Evolutionary conservation across 2,113 vertebrate species (phyloP).

Genomic region (Recurvirostra avosetta): DNA sequence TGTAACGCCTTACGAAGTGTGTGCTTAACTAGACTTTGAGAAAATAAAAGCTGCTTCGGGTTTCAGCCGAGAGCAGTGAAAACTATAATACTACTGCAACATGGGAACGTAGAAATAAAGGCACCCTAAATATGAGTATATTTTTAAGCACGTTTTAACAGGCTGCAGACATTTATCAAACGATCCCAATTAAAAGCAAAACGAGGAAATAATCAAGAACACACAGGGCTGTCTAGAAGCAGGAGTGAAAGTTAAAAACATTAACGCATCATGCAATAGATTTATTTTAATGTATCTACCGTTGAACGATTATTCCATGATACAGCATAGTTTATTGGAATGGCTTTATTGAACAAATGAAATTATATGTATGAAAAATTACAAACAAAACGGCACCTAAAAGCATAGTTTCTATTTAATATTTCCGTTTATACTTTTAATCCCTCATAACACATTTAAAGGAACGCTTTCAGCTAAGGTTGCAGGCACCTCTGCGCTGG

Average conservation of each 20-base stretch:
- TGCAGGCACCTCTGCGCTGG: fast-evolving
- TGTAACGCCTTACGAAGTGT: not conserved
- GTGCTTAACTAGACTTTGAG: not conserved
- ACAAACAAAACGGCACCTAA: not conserved
- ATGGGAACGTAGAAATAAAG: fast-evolving
- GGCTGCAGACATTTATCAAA: not conserved
- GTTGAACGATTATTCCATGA: not conserved
- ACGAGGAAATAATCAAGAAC: not conserved
- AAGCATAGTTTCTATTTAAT: not conserved
- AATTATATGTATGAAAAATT: not conserved
- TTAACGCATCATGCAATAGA: not conserved
- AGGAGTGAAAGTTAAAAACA: not conserved
- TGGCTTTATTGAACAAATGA: not conserved
- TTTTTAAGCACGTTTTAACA: not conserved
- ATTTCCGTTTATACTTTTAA: not conserved
- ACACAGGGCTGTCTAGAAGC: not conserved
- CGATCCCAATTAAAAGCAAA: not conserved
- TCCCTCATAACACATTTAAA: fast-evolving
- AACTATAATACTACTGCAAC: fast-evolving
- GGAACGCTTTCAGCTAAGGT: fast-evolving
- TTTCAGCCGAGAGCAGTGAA: not conserved
- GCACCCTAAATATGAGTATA: no score
- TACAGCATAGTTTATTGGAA: not conserved
- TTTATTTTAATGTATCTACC: not conserved
- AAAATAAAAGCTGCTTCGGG: not conserved